Conservation (phyloP, 1,140 invertebrate species). For the Drosophila oshimai region DNA sequence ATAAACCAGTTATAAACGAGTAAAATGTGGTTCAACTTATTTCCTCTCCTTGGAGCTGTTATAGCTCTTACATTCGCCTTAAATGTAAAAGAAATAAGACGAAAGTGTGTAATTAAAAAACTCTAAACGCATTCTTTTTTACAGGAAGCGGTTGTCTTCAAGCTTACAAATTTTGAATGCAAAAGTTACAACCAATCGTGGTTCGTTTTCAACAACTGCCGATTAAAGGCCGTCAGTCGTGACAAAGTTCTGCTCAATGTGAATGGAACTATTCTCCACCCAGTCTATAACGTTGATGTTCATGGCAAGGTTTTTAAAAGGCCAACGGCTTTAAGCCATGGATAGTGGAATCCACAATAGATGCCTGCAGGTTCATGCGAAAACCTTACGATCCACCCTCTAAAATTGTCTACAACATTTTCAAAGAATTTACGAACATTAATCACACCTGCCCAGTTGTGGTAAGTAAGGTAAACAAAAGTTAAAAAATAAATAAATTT, state of each 20-base stretch:
- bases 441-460: too few relatives aligned
- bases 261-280: constrained; percentile 3
- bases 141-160: not conserved
- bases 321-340: constrained; percentile 28
- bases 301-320: not conserved
- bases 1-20: too few relatives aligned
- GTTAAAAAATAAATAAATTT: too few relatives aligned
- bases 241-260: constrained; percentile 9
- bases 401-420: too few relatives aligned
- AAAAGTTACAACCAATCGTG: constrained; percentile 29
- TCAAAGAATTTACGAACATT: too few relatives aligned
- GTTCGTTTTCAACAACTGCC: constrained; percentile 8
- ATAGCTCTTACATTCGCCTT: not conserved
- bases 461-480: too few relatives aligned
- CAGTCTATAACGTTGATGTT: not conserved
- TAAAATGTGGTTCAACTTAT: not conserved
- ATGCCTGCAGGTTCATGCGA: constrained; percentile 15
- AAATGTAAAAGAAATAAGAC: too few relatives aligned
- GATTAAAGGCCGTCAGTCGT: constrained; percentile 9
- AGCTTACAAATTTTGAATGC: constrained; percentile 7
- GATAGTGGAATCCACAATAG: not conserved
- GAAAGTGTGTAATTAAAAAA: not conserved
- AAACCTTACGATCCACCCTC: constrained; percentile 1
- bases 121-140: too few relatives aligned
- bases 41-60: not conserved